These are phyloP conservation scores for Narcine bancroftii DNA, from an alignment of 2,113 vertebrate species.

Conservation along the genomic window DNA sequence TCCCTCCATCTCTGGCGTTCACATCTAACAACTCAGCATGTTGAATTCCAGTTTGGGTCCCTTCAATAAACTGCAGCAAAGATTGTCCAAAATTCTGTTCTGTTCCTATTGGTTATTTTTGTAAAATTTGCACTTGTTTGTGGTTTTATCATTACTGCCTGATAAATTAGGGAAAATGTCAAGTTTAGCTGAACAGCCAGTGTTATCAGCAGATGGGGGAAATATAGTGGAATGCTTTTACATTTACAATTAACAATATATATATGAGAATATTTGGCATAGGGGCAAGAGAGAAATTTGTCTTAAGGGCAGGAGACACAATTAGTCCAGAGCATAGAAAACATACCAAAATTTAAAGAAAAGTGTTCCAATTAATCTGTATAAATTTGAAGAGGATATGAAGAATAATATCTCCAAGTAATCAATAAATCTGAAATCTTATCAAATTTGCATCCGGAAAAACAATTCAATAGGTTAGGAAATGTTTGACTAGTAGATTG, in stretches of 20 bases:
- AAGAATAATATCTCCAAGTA: not conserved
- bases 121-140: not conserved
- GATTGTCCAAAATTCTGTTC: not conserved
- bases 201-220: too few species aligned
- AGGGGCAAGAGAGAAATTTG: not conserved
- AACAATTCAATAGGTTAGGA: not conserved
- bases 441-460: too few species aligned
- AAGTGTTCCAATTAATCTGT: not conserved
- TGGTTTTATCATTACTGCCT: not conserved
- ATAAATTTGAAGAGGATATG: not conserved
- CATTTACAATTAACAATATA: not conserved
- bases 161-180: too few species aligned
- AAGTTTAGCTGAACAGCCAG: too few species aligned
- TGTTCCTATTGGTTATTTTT: not conserved
- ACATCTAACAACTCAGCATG: not conserved
- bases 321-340: not conserved
- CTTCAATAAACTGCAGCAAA: not conserved
- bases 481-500: not conserved
- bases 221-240: not conserved
- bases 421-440: too few species aligned
- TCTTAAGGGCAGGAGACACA: not conserved
- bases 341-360: not conserved
- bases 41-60: not conserved
- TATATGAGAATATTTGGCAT: not conserved
- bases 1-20: not conserved